Base-by-base conservation (phyloP, 2,113 vertebrate species). In the Channa maculata region DNA sequence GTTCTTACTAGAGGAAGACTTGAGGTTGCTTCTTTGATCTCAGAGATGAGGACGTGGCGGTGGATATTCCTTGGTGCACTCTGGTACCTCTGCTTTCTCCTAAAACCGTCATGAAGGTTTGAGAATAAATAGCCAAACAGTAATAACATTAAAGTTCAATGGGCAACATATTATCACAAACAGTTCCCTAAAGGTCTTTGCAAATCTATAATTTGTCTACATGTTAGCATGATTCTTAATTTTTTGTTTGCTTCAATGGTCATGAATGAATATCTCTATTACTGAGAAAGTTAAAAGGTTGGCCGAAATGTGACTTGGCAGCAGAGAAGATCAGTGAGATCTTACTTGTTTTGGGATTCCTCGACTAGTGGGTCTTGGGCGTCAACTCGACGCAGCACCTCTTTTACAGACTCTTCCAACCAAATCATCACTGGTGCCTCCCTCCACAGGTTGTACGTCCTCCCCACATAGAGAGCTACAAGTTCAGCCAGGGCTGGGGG, bases 11-110 rank as follows among this genome's bases (percentile, higher is more conserved):
- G 92, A 74, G 97, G 97, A 65, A 99, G 93, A 0, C 95, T 93
- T 1, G 97, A 94, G 0, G 94, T 95, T n/a, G 96, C 98, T 75
- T 97, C 98, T 91, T 97, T 98, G 84, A 99, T 95, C 93, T 99
- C 98, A 0, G 98, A 98, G 46, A 99, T 94, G 65, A 99, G 90
- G 72, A 99, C 94, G 0, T 99, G 98, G 48, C 98, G 94, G 87
- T 98, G 96, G 87, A 99, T 96, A 58, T 97, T 98, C 77, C 96
- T 94, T 59, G 98, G 97, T 0, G 97, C 97, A 0, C 94, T 96
- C 90, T 97, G 97, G 92, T 99, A 99, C 37, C 96, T 94, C 73
- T 94, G 93, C 88, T 96, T 97, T 78, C 98, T 95, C 94, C 97
- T 99, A 43, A 3, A 68, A 72, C 8, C 63, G 67, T 2, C 13